A percentile compares a stretch with the other conserved stretches of the same genome.
phyloP scores from a whole-genome alignment of 2,113 vertebrate species.

The Stigmatopora nigra region DNA sequence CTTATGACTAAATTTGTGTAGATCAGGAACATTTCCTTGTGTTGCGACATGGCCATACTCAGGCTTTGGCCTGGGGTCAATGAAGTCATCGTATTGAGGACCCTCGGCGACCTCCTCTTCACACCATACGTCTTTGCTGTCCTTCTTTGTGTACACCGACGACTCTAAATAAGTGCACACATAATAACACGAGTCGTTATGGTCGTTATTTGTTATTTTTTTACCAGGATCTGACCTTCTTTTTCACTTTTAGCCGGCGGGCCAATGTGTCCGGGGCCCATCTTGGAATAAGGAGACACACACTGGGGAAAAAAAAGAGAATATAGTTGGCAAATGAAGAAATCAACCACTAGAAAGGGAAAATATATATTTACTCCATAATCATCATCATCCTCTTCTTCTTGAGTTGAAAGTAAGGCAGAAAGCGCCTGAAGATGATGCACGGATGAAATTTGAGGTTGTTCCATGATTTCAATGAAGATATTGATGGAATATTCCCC shows the following conservation, averaged over 20 bases:
- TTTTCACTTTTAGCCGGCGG: constrained; percentile 21
- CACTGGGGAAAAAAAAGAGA: constrained; percentile 23
- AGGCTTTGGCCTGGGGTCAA: constrained; percentile 79
- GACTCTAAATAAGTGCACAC: constrained; percentile 24
- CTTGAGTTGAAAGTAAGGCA: constrained; percentile 57
- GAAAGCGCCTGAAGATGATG: constrained; percentile 72
- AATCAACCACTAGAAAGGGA: neutral
- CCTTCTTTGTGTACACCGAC: constrained; percentile 43
- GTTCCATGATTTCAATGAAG: constrained; percentile 51
- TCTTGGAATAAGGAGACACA: constrained; percentile 14
- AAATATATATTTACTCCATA: constrained; percentile 38
- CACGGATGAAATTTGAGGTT: constrained; percentile 45
- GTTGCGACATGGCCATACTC: constrained; percentile 71
- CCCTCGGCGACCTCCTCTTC: constrained; percentile 78
- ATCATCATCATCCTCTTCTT: constrained; percentile 61
- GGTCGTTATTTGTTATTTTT: neutral
- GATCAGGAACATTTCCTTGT: neutral
- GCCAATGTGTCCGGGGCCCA: constrained; percentile 76
- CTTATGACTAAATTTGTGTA: neutral
- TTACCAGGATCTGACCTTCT: constrained; percentile 49
- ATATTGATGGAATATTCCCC: neutral
- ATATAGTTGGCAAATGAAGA: neutral
- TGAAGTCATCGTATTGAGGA: constrained; percentile 75
- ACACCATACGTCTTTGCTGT: constrained; percentile 79
- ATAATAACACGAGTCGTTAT: neutral